Base-by-base conservation (phyloP, 2,113 vertebrate genomes). In the Laterallus jamaicensis region DNA sequence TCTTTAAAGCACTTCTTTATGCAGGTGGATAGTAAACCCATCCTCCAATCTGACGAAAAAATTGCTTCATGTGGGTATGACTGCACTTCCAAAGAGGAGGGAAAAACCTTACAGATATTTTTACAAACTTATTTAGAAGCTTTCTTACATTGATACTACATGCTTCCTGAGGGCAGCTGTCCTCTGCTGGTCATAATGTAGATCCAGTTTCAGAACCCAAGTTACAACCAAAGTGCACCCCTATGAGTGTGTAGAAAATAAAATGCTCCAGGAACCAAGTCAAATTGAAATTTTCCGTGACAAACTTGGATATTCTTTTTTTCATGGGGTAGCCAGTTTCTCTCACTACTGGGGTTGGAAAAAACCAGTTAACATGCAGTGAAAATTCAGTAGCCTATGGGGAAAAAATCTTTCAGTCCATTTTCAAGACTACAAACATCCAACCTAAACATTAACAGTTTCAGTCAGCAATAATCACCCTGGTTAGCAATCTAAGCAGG, bases 1-100 rank as follows among this genome's bases (percentile, higher is more conserved):
- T 96, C 93, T 90, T 94, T 71, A 73, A 60, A 92, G 82, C 95
- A 92, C 95, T 98, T 98, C 95, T 97, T 97, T 35, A 54, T 70
- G 86, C 82, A 97, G 90, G 90, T 97, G 96, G 94, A 98, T 96
- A 96, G 86, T 31, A 90, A 78, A 90, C 88, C 75, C 92, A 97
- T 95, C 82, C 92, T 95, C 97, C 96, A 97, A 84, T 91, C 62
- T 60, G 58, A 90, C 97, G 66, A 71, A 88, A 94, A 88, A 91
- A 64, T 16, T 70, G 71, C 78, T 95, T 96, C n/a, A 35, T 20
- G 63, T 49, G 76, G 89, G 59, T 26, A 67, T 31, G 54, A 85
- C 10, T 73, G 17, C 42, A 29, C 5, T 78, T 70, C 60, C 89
- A 63, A 70, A 52, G 12, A 84, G 39, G 49, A 8, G 42, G 10